Evolutionary conservation across 2,113 vertebrate genomes (phyloP).

Genomic region (Micronisus gabar): DNA sequence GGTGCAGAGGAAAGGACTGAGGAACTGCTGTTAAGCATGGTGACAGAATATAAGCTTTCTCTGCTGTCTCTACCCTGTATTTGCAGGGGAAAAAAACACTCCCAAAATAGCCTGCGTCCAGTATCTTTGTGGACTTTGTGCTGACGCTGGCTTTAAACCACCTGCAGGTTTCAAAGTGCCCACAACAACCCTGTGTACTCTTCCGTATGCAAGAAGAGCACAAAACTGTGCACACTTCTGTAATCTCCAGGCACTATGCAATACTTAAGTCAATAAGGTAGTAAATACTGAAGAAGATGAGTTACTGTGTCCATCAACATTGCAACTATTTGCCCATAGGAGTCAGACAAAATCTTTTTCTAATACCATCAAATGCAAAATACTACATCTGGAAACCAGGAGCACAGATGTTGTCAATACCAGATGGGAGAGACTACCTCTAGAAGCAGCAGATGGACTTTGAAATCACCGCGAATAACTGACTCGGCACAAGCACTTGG

Average conservation of each 20-base stretch:
- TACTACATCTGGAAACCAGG: not conserved
- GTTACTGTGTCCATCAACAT: not conserved
- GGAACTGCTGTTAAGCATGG: not conserved
- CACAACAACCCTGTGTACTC: not conserved
- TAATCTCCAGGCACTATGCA: not conserved
- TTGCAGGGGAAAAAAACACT: not conserved
- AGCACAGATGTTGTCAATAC: not conserved
- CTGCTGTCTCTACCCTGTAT: not conserved
- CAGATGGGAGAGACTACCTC: not conserved
- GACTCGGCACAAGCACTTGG: accelerated
- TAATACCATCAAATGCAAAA: not conserved
- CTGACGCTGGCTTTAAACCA: not conserved
- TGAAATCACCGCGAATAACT: not conserved
- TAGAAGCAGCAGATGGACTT: not conserved
- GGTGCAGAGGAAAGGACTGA: not conserved
- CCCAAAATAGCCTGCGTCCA: not conserved
- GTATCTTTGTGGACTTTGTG: not conserved
- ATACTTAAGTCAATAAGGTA: not conserved
- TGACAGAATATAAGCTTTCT: not conserved
- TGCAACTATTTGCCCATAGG: not conserved
- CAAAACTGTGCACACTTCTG: not conserved
- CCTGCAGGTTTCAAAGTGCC: slow-evolving; percentile 22
- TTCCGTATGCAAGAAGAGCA: not conserved
- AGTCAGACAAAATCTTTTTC: not conserved
- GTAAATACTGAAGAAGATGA: not conserved